Evolutionary conservation across 2,113 vertebrate genomes (phyloP).

Genomic region (Scopus umbretta): DNA sequence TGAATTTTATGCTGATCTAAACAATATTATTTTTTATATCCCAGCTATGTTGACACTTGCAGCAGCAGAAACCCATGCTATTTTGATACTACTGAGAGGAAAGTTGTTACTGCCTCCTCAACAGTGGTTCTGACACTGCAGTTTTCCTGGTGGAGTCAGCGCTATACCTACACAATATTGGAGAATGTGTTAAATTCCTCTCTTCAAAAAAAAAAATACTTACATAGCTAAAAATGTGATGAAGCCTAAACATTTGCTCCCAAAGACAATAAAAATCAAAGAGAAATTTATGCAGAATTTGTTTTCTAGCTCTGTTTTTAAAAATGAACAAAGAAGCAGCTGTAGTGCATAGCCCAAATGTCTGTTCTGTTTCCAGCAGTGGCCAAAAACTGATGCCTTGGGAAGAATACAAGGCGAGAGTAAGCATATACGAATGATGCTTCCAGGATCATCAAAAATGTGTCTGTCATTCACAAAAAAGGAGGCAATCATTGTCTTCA

Average conservation of each 20-base stretch:
- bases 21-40: conserved; percentile 40
- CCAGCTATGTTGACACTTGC: not conserved
- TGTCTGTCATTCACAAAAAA: not conserved
- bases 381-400: not conserved
- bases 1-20: conserved; percentile 21
- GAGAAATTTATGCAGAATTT: not conserved
- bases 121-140: conserved; percentile 6
- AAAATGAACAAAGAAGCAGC: conserved; percentile 44
- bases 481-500: not conserved
- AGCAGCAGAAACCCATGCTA: not conserved
- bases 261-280: conserved; percentile 27
- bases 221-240: conserved; percentile 8
- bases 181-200: conserved; percentile 3
- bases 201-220: not conserved
- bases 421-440: not conserved
- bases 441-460: not conserved
- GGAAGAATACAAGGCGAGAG: not conserved
- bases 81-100: conserved; percentile 13
- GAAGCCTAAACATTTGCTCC: conserved; percentile 14
- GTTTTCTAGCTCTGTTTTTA: not conserved
- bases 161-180: not conserved
- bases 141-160: conserved; percentile 26
- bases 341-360: not conserved
- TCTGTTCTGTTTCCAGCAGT: not conserved
- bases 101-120: not conserved